Evolutionary conservation across 2,888 invertebrate species (phyloP), one percentile per base, ranked within the genome.

Genomic region (Parnassius mnemosyne): DNA sequence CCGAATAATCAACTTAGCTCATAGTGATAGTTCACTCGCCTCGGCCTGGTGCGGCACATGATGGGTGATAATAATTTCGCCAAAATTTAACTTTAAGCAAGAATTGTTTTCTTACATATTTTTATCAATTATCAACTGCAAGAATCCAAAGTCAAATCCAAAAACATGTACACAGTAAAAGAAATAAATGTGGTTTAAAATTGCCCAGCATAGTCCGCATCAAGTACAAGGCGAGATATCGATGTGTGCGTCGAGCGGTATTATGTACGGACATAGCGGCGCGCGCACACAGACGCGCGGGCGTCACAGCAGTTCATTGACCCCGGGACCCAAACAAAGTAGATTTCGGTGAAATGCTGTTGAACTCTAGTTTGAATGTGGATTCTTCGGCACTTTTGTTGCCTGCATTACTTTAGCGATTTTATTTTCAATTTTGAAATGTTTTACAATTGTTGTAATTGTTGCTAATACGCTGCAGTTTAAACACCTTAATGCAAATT

Each of bases 331-430:
- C 89, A 90, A 90, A 91, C 90, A 90, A 89, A 87, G 89, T 89
- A 85, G 87, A 89, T 87, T 91, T 90, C 87, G 90, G 89, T 90
- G 89, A 88, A 89, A 88, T 85, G 90, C 83, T 89, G 83, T 89
- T 90, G 90, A 90, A 90, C 91, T 85, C 87, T 85, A 87, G 86
- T 83, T 85, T 80, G 83, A 85, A 85, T 82, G 84, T 81, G 78
- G 84, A 82, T 82, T 82, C 84, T 75, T 77, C 76, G 77, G 74
- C 74, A 75, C 72, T 77, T 79, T 80, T 76, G 75, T 77, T 78
- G 75, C 75, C 76, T 77, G 85, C 84, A 77, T 85, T 81, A 83
- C 80, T 84, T 87, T 83, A 75, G 79, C 81, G 74, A 78, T 71
- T 60, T 64, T 60, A 58, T 63, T 64, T 67, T 34, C 66, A 64